Conservation (phyloP, 2,797 vertebrate genomes). For the Alca torda region DNA sequence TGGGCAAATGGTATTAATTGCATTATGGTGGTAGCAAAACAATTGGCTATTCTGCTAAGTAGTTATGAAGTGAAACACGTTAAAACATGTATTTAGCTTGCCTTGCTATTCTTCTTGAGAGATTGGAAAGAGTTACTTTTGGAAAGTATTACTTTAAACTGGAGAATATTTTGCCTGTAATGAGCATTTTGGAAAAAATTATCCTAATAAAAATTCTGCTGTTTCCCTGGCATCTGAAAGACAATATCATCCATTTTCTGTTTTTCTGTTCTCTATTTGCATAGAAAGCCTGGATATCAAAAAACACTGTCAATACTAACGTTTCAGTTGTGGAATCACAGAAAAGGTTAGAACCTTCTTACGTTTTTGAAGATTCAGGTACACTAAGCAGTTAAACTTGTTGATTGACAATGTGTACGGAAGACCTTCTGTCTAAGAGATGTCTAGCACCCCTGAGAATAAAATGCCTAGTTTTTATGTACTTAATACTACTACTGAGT, state of each 20-base stretch:
- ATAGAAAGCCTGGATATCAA: background rate
- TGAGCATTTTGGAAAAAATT: background rate
- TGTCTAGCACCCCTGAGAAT: background rate
- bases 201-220: background rate
- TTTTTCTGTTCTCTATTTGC: background rate
- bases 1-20: background rate
- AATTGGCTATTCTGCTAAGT: background rate
- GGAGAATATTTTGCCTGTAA: background rate
- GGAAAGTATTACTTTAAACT: background rate
- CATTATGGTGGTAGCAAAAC: background rate
- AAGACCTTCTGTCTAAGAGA: background rate
- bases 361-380: background rate
- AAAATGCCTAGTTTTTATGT: background rate
- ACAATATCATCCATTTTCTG: background rate
- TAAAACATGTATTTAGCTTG: background rate
- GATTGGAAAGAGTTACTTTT: background rate
- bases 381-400: background rate
- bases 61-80: background rate
- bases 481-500: background rate
- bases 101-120: background rate
- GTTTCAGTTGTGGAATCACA: background rate
- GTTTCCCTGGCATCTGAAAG: background rate
- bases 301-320: background rate
- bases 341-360: background rate
- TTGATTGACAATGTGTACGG: background rate